Evolutionary conservation across 1,140 invertebrate species (phyloP), one percentile per base, ranked within the genome.

Genomic region (Kradibia gibbosae): DNA sequence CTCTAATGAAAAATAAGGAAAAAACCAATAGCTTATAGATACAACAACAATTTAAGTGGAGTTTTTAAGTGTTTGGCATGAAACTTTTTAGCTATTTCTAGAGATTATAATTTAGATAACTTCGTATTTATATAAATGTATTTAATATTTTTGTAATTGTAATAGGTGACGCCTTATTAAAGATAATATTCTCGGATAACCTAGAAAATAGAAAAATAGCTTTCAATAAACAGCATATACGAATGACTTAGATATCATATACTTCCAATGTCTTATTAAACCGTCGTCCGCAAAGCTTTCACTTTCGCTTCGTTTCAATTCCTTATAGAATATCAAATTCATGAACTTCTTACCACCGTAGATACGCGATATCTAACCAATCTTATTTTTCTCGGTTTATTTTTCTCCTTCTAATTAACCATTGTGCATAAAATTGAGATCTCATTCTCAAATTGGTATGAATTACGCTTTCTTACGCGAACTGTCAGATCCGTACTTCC

Each of bases 251-350:
- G 13, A 50, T 55, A 36, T 36, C 15, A 36, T 22, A 45, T 65
- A 57, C n/a, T 67, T 48, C 67, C 75, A 31, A 67, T 34, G 50
- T 65, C 74, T 45, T 65, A 65, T 77, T 65, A 77, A 76, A 76
- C 45, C 20, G 55, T 76, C 55, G 53, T 25, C n/a, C 0, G n/a
- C 28, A 25, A 8, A 0, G 45, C 76, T 78, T 78, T 78, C 76
- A 78, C 76, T 78, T 78, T 78, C 48, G 28, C 39, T 48, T 28
- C 0, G 31, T 25, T 20, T 10, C 31, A 3, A 53, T 42, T 53
- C 48, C n/a, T 2, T 36, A 57, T n/a, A 25, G 34, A 78, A 53
- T 70, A 48, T 31, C 39, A 5, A n/a, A 77, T 65, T 65, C 45
- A 34, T 77, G 28, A 65, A 50, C 34, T 48, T 77, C 39, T 50